Conservation (phyloP, 2,888 invertebrate genomes). For the Octonoba sinensis region DNA sequence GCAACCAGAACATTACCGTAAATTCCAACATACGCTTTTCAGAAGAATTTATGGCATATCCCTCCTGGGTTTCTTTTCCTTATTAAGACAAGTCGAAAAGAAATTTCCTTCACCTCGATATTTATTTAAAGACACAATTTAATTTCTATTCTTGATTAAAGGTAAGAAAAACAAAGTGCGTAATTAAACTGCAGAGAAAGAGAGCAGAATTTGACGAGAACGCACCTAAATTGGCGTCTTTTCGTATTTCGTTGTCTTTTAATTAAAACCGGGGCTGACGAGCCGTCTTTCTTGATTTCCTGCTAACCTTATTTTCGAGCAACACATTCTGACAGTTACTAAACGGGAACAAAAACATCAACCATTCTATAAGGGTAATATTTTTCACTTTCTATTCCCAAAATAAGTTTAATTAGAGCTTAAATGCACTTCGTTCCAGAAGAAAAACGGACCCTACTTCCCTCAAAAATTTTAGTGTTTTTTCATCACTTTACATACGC, state of each 20-base stretch:
- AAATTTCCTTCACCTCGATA: conserved; percentile 30
- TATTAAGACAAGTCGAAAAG: conserved; percentile 23
- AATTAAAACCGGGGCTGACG: conserved; percentile 53
- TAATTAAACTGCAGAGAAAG: conserved; percentile 33
- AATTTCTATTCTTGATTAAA: conserved; percentile 40
- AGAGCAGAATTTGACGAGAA: conserved; percentile 51
- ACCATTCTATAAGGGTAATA: conserved; percentile 19
- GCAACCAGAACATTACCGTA: no score
- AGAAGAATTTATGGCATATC: no score
- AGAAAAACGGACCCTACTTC: background rate
- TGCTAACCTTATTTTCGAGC: conserved; percentile 29
- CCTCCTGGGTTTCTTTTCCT: no score
- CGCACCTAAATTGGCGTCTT: conserved; percentile 53
- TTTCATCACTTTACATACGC: no score
- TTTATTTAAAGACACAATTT: conserved; percentile 39
- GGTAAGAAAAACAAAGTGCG: conserved; percentile 49
- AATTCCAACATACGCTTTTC: no score
- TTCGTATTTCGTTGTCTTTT: conserved; percentile 54
- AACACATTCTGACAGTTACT: conserved; percentile 26
- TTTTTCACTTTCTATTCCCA: conserved; percentile 15
- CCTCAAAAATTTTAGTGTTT: background rate
- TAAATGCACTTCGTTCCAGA: background rate
- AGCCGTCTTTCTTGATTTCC: conserved; percentile 36
- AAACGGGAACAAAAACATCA: conserved; percentile 17
- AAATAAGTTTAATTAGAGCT: conserved; percentile 39